Evolutionary conservation across 1,140 invertebrate species (phyloP), one percentile per base, ranked within the genome.

Genomic region (Pantala flavescens): DNA sequence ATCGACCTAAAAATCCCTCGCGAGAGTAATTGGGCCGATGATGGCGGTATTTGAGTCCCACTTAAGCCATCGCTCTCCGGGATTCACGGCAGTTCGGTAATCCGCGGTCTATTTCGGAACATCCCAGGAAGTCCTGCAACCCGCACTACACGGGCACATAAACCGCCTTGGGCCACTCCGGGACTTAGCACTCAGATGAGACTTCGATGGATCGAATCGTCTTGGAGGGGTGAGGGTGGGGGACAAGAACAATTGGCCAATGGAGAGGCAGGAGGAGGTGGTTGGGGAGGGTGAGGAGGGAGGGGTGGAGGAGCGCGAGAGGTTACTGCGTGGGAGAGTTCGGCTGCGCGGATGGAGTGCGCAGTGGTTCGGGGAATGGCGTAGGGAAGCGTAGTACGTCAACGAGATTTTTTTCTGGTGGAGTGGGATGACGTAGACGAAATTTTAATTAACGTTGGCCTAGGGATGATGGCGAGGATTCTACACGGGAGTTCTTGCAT

Each of bases 101-200:
- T 63, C 49, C 49, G 49, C 49, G 49, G 49, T 63, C 49, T 63
- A 63, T 63, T 63, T 63, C 49, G 49, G n/a, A 63, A 63, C 49
- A 63, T 63, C 49, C 49, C 16, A 63, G 49, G 49, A 63, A 63
- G 49, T 63, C 49, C 49, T 63, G 49, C 49, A 63, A 63, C 49
- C 49, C 49, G 49, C 49, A 63, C 14, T 63, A 63, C 49, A 63
- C 49, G 49, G n/a, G 49, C 16, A 63, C 49, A 63, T 63, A 63
- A 63, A 63, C 49, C 49, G 49, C n/a, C 49, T 63, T 12, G 49
- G 49, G 49, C 49, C 49, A 63, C 49, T 63, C 49, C 3, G 49
- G 49, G 49, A 63, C 49, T 63, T 63, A 63, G 12, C 49, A 63
- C 49, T 63, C 49, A 63, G 49, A 63, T 63, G 49, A 63, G 49